Conservation (phyloP, 1,140 invertebrate species). For the Diorhabda carinulata region DNA sequence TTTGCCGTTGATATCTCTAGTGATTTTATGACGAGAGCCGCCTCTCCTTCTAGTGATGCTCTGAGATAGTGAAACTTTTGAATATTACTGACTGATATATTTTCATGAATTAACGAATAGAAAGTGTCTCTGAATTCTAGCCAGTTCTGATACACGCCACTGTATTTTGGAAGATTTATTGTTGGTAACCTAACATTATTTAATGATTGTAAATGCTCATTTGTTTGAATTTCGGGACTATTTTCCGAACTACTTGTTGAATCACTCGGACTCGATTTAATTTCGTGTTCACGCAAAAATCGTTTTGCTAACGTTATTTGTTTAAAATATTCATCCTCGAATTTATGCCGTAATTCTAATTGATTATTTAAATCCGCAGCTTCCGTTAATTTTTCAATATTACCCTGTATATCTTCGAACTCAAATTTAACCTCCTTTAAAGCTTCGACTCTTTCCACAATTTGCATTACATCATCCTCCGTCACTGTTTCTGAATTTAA, state of each 20-base stretch:
- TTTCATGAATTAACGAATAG: conserved; percentile 16
- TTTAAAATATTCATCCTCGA: conserved; percentile 12
- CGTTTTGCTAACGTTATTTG: conserved; percentile 11
- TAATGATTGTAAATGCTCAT: conserved; percentile 4
- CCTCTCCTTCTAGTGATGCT: conserved; percentile 20
- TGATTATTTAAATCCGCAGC: conserved; percentile 3
- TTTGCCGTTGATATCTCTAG: conserved; percentile 22
- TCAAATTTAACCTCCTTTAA: conserved; percentile 9
- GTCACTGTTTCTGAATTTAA: neutral
- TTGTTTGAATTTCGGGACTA: neutral
- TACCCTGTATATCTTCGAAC: conserved; percentile 14
- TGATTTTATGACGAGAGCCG: conserved; percentile 12
- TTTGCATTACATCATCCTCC: neutral
- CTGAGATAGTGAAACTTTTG: conserved; percentile 22
- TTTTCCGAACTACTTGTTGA: neutral
- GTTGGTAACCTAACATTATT: conserved; percentile 10
- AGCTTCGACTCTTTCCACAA: neutral
- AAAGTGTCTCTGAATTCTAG: conserved; percentile 18
- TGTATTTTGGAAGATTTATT: conserved; percentile 15
- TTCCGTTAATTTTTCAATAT: conserved; percentile 8
- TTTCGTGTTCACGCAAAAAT: conserved; percentile 10
- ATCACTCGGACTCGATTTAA: conserved; percentile 3
- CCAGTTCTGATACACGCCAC: conserved; percentile 12
- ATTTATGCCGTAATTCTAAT: conserved; percentile 3
- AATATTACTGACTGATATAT: conserved; percentile 5